These are phyloP conservation scores for Chalcosyrphus nemorum DNA, from an alignment of 2,888 invertebrate species.

Conservation along the genomic window DNA sequence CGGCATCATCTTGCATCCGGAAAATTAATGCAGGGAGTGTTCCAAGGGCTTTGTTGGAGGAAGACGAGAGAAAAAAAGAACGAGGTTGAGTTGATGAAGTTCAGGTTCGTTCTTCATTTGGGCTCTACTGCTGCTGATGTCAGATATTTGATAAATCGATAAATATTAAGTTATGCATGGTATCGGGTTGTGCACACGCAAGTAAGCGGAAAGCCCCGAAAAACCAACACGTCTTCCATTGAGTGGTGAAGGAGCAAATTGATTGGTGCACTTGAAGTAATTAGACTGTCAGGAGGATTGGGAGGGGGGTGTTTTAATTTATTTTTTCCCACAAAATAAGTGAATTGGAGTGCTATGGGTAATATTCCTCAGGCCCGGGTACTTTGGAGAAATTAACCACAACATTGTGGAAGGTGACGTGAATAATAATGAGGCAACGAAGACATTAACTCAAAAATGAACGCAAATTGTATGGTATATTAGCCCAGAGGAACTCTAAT, in stretches of 20 bases:
- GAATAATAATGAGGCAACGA: neutral
- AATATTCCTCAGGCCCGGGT: neutral
- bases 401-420: neutral
- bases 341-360: neutral
- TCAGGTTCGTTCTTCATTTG: constrained; percentile 12
- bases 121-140: constrained; percentile 12
- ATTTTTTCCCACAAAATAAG: neutral
- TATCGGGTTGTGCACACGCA: constrained; percentile 5
- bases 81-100: neutral
- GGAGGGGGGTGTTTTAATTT: neutral
- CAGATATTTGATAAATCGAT: constrained; percentile 44
- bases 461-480: no score
- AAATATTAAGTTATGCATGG: constrained; percentile 51
- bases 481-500: no score
- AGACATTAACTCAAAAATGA: neutral
- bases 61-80: neutral
- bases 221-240: neutral
- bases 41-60: neutral
- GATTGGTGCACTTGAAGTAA: constrained; percentile 58
- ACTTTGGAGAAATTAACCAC: neutral
- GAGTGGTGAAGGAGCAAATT: constrained; percentile 37
- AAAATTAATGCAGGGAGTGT: constrained; percentile 47
- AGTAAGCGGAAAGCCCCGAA: neutral
- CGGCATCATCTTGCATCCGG: constrained; percentile 32
- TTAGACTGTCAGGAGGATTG: constrained; percentile 26